Conservation (phyloP, 1,140 invertebrate genomes). For the Sarcophaga peregrina region DNA sequence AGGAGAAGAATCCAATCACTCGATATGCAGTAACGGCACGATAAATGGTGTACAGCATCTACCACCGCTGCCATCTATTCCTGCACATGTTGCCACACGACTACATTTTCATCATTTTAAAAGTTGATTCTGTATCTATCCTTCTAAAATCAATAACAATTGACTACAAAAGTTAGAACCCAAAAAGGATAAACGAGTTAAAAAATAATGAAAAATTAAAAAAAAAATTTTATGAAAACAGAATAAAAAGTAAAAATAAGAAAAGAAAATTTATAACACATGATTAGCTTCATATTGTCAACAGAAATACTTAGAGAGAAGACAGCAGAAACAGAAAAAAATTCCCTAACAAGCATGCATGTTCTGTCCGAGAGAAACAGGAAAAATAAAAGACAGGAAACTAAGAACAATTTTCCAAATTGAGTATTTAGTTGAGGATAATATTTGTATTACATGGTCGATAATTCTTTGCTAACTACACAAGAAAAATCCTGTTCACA, state of each 20-base stretch:
- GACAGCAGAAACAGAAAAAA: neutral
- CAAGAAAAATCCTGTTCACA: neutral
- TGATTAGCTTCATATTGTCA: conserved; percentile 16
- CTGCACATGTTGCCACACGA: too few relatives aligned
- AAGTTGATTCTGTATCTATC: neutral
- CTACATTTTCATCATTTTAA: neutral
- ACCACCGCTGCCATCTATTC: neutral
- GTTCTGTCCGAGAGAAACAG: neutral
- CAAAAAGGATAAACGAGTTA: neutral
- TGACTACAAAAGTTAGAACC: neutral
- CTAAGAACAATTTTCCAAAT: neutral
- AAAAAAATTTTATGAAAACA: neutral
- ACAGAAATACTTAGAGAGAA: neutral
- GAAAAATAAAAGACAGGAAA: neutral
- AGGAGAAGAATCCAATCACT: neutral
- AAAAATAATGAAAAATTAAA: neutral
- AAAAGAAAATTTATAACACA: neutral
- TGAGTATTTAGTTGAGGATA: conserved; percentile 3
- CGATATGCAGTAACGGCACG: neutral
- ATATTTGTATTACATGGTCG: conserved; percentile 3
- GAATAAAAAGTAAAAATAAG: too few relatives aligned
- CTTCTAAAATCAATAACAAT: neutral
- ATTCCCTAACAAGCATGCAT: neutral
- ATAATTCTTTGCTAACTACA: neutral
- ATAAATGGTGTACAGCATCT: neutral